A percentile compares a stretch with the other conserved stretches of the same genome.
Conservation (phyloP, 2,888 invertebrate genomes). For the Drosophila parthenogenetica region DNA sequence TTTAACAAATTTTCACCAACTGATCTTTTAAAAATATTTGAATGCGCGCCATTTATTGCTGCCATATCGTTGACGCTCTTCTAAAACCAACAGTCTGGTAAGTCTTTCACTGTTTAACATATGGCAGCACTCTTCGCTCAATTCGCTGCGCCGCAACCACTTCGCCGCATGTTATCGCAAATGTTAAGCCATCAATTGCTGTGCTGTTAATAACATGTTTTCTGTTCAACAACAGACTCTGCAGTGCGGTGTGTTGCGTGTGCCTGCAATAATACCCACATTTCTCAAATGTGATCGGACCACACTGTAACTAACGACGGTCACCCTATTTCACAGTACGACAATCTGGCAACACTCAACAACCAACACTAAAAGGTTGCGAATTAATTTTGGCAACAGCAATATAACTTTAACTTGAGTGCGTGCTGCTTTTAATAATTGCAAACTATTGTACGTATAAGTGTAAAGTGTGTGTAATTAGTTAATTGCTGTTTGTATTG, state of each 20-base stretch:
- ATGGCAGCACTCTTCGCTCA: constrained; percentile 2
- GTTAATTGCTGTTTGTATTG: constrained; percentile 14
- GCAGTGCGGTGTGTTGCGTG: too few species aligned
- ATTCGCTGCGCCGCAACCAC: background rate
- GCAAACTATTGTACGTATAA: constrained; percentile 23
- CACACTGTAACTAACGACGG: background rate
- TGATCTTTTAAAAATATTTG: background rate
- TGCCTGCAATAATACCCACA: too few species aligned
- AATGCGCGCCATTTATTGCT: background rate
- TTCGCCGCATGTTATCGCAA: constrained; percentile 3
- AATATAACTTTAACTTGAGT: constrained; percentile 10
- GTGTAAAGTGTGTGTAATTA: constrained; percentile 46
- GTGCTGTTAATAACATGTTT: background rate
- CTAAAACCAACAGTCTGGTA: constrained; percentile 21
- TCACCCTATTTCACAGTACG: constrained; percentile 35
- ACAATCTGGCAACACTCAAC: constrained; percentile 21
- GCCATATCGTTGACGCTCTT: background rate
- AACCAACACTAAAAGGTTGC: constrained; percentile 54
- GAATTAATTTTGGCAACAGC: constrained; percentile 49
- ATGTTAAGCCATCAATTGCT: constrained; percentile 8
- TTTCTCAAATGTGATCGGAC: too few species aligned
- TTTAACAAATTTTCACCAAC: background rate
- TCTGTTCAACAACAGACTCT: background rate
- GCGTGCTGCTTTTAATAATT: constrained; percentile 20
- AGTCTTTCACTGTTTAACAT: background rate